phyloP scores from a whole-genome alignment of 2,113 vertebrate species.

The Chionodraco myersi region DNA sequence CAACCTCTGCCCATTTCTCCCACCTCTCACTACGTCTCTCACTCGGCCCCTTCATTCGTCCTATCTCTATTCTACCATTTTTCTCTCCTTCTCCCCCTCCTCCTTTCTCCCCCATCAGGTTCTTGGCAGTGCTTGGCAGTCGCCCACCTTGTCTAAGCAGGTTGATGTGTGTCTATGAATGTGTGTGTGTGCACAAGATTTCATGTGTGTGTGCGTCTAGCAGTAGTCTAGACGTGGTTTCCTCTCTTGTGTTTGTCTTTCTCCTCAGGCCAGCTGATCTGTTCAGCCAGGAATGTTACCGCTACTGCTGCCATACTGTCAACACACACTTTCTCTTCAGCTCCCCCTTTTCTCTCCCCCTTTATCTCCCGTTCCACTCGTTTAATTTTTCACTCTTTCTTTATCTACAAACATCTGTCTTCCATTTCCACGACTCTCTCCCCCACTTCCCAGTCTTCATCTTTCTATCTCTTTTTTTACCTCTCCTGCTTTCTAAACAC shows the following conservation, averaged over 20 bases:
- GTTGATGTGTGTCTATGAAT: constrained; percentile 63
- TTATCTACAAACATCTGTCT: constrained; percentile 36
- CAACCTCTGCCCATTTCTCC: constrained; percentile 36
- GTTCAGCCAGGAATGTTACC: constrained; percentile 81
- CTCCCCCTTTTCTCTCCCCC: constrained; percentile 13
- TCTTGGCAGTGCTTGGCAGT: constrained; percentile 77
- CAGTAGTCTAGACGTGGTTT: constrained; percentile 82
- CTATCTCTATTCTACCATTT: constrained; percentile 55
- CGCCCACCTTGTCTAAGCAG: constrained; percentile 79
- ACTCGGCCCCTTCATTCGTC: constrained; percentile 34
- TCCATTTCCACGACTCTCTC: constrained; percentile 5
- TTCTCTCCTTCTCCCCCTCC: constrained; percentile 43
- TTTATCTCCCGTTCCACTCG: constrained; percentile 32
- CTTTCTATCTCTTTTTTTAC: not conserved
- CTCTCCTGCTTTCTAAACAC: constrained; percentile 2
- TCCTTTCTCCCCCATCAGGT: constrained; percentile 46
- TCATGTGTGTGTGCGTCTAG: constrained; percentile 44
- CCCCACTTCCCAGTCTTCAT: constrained; percentile 4
- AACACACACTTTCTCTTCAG: constrained; percentile 63
- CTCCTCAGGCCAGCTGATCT: constrained; percentile 82
- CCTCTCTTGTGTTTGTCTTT: constrained; percentile 83
- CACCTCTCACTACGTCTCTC: constrained; percentile 16
- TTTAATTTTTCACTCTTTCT: constrained; percentile 39
- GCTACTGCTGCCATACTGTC: constrained; percentile 75
- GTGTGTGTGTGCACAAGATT: constrained; percentile 21